Evolutionary conservation across 2,113 vertebrate genomes (phyloP).

Genomic region (mouse (Mus musculus)): DNA sequence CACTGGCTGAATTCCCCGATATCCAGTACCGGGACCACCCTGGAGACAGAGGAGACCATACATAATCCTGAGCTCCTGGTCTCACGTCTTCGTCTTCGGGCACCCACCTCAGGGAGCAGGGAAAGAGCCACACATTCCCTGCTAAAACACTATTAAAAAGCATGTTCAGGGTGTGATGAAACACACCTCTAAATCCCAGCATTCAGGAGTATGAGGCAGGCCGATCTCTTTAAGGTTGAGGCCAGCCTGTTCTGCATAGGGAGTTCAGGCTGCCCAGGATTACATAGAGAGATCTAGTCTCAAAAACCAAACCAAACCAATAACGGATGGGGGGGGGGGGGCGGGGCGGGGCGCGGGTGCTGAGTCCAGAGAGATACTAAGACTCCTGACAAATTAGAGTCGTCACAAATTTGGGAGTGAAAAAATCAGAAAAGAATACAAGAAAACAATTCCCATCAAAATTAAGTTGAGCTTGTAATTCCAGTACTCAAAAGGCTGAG

Average conservation of each 20-base stretch:
- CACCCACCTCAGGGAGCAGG: not conserved
- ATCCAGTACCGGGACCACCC: constrained; percentile 95
- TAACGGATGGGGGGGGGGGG: rapidly evolving
- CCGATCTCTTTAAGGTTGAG: not conserved
- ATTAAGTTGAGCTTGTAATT: not conserved
- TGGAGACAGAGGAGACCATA: constrained; percentile 70
- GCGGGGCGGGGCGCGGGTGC: too few relatives aligned
- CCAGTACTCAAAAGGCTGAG: not conserved
- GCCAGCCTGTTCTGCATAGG: not conserved
- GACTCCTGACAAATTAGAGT: not conserved
- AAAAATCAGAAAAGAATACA: constrained; percentile 10
- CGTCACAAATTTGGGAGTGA: not conserved
- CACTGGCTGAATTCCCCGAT: constrained; percentile 89
- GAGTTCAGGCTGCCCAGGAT: not conserved
- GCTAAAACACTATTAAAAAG: not conserved
- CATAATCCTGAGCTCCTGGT: not conserved
- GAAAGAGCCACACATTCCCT: not conserved
- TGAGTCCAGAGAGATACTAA: not conserved
- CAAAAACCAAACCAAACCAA: not conserved
- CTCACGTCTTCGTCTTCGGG: not conserved
- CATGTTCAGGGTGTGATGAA: not conserved
- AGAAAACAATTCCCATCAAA: constrained; percentile 9
- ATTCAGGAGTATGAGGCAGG: not conserved
- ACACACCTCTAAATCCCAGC: not conserved
- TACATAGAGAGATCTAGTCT: not conserved